Conservation (phyloP, 2,888 invertebrate species). For the Acronicta alni region DNA sequence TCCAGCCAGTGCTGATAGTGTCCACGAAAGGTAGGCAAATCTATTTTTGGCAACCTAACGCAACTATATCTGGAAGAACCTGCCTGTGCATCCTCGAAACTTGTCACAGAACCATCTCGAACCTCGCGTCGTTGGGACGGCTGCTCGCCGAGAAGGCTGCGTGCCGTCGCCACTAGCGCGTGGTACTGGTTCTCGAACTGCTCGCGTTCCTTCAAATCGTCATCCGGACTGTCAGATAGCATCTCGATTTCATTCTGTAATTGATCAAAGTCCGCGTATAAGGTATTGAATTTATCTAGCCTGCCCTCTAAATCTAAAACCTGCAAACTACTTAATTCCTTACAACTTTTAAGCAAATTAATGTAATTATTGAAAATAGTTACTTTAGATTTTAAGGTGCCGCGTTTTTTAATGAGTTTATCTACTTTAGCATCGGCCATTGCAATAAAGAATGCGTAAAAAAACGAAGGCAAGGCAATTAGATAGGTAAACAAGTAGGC, state of each 20-base stretch:
- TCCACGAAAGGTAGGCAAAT: not conserved
- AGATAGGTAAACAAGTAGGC: not conserved
- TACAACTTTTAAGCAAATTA: not conserved
- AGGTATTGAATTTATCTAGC: not conserved
- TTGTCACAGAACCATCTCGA: not conserved
- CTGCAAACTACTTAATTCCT: not conserved
- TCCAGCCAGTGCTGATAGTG: slow-evolving; percentile 5
- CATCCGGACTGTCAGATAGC: not conserved
- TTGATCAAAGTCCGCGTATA: not conserved
- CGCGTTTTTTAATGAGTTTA: not conserved
- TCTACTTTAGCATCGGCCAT: not conserved
- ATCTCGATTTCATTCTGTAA: slow-evolving; percentile 3
- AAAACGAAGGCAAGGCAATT: not conserved
- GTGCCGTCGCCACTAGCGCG: not conserved
- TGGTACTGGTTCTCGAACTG: not conserved
- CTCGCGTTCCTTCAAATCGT: not conserved
- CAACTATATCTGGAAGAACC: not conserved
- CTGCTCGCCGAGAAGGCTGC: not conserved
- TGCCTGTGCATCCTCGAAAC: not conserved
- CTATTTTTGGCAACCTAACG: not conserved
- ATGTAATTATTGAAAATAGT: not conserved
- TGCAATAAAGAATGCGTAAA: not conserved
- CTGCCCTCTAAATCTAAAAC: not conserved
- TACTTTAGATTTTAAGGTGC: not conserved
- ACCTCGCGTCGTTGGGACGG: not conserved